phyloP scores from a whole-genome alignment of 2,113 vertebrate genomes.

The Chaenogobius annularis region DNA sequence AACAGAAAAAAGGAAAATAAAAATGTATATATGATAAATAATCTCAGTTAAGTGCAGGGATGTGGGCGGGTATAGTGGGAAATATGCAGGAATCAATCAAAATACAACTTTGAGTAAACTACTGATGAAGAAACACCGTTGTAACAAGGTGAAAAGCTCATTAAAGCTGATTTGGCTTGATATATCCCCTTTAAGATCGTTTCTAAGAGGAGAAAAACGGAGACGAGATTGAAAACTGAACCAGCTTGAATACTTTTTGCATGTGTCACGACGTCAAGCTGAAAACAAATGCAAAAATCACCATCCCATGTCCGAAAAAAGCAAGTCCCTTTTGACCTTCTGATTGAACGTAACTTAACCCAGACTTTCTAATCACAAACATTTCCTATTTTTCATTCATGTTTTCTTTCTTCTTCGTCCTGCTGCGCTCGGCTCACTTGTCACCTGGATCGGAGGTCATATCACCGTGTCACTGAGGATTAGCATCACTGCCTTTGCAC shows the following conservation, averaged over 20 bases:
- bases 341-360: conserved; percentile 39
- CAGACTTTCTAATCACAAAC: neutral
- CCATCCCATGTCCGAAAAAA: conserved; percentile 29
- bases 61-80: no score
- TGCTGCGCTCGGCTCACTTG: conserved; percentile 76
- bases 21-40: no score
- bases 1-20: no score
- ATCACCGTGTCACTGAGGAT: conserved; percentile 81
- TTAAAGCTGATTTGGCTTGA: no score
- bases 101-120: no score
- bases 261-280: conserved; percentile 2
- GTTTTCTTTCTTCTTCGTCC: conserved; percentile 39
- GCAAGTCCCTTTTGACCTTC: conserved; percentile 33
- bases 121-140: no score
- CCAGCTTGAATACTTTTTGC: no score
- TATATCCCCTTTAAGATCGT: no score
- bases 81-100: no score
- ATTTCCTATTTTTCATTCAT: conserved; percentile 33
- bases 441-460: conserved; percentile 79
- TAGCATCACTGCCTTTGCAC: conserved; percentile 80
- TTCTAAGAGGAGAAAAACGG: neutral
- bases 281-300: conserved; percentile 23
- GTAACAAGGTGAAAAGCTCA: no score
- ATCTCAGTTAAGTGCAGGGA: no score
- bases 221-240: neutral